phyloP scores from a whole-genome alignment of 1,140 invertebrate genomes.

The Orius insidiosus region DNA sequence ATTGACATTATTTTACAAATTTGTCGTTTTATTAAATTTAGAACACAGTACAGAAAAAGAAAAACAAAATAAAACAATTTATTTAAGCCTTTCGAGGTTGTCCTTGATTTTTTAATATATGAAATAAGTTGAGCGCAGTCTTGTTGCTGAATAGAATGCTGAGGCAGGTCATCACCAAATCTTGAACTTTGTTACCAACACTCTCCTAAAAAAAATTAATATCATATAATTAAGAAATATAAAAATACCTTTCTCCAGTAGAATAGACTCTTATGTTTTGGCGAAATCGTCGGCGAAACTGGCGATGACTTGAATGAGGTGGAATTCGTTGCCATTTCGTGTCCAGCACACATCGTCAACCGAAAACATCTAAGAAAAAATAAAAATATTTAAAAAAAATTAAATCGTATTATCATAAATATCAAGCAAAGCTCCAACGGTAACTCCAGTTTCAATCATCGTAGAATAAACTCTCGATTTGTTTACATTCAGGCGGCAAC shows the following conservation, averaged over 20 bases:
- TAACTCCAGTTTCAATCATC: conserved; percentile 47
- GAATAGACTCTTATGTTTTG: conserved; percentile 31
- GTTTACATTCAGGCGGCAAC: conserved; percentile 45
- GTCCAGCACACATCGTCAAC: conserved; percentile 58
- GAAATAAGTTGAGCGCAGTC: conserved; percentile 35
- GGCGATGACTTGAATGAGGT: conserved; percentile 48
- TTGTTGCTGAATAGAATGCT: conserved; percentile 45
- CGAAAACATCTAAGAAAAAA: conserved; percentile 35
- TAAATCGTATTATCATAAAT: conserved; percentile 48
- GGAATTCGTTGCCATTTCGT: conserved; percentile 57
- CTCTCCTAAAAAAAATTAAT: conserved; percentile 28
- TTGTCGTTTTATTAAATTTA: too few relatives aligned
- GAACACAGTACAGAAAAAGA: too few relatives aligned
- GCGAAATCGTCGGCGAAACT: conserved; percentile 43
- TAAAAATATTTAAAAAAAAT: too few relatives aligned
- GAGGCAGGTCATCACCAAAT: conserved; percentile 44
- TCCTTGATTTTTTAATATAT: conserved; percentile 33
- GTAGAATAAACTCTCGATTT: conserved; percentile 48
- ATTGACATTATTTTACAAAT: too few relatives aligned
- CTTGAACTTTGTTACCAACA: conserved; percentile 42
- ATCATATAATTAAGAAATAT: conserved; percentile 8
- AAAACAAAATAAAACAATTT: background rate
- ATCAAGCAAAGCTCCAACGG: conserved; percentile 49
- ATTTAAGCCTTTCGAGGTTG: conserved; percentile 24
- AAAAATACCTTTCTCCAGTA: conserved; percentile 29